These are phyloP conservation scores for Volucella inflata DNA, from an alignment of 2,888 invertebrate species.

Conservation along the genomic window DNA sequence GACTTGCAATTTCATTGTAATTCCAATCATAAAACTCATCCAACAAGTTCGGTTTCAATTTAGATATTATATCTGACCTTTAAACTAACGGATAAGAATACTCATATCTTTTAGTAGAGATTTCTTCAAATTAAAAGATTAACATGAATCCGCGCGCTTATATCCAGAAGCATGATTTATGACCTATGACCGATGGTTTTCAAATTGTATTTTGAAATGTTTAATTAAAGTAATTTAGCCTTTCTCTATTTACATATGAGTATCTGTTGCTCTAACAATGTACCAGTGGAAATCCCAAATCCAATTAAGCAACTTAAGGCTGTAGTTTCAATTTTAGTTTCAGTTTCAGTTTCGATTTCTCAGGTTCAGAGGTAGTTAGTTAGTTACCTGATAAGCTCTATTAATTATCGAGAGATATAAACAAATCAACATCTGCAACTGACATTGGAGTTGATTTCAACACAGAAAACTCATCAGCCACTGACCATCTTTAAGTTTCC, in stretches of 20 bases:
- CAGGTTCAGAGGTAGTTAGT: too few species aligned
- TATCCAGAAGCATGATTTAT: not conserved
- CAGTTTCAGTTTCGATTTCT: not conserved
- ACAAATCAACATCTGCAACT: not conserved
- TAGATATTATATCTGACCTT: constrained; percentile 22
- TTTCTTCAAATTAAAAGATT: constrained; percentile 1
- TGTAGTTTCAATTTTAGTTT: not conserved
- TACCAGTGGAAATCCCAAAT: not conserved
- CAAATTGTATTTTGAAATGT: constrained; percentile 46
- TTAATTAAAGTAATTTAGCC: constrained; percentile 30
- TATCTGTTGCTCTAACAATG: too few species aligned
- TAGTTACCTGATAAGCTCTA: not conserved
- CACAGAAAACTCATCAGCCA: constrained; percentile 19
- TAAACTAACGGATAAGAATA: not conserved
- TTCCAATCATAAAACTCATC: not conserved
- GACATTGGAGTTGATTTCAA: constrained; percentile 32
- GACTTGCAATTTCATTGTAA: constrained; percentile 14
- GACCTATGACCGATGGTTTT: constrained; percentile 12
- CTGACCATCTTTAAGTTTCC: constrained; percentile 21
- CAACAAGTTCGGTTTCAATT: constrained; percentile 9
- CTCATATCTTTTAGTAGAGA: not conserved
- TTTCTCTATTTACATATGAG: not conserved
- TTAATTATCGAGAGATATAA: constrained; percentile 9
- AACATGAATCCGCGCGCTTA: constrained; percentile 14
- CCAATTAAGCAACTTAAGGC: constrained; percentile 1